phyloP scores from a whole-genome alignment of 1,140 invertebrate genomes.

The Sitodiplosis mosellana region DNA sequence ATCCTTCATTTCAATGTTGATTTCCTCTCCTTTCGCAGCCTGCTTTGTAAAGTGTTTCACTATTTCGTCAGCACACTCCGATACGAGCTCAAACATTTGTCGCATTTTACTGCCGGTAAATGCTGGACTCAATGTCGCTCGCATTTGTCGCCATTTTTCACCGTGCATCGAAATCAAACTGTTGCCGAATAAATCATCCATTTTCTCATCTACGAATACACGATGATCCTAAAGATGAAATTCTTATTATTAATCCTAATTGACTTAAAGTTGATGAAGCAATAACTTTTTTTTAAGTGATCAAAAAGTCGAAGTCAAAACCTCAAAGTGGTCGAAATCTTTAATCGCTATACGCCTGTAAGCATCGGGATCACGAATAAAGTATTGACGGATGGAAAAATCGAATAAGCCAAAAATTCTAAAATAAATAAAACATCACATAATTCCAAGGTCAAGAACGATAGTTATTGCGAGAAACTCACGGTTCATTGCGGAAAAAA shows the following conservation, averaged over 20 bases:
- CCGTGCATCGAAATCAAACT: conserved; percentile 23
- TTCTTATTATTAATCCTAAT: too few relatives aligned
- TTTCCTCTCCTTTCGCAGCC: background rate
- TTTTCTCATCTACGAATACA: conserved; percentile 7
- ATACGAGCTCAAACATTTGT: conserved; percentile 25
- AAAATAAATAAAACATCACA: too few relatives aligned
- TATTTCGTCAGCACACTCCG: conserved; percentile 18
- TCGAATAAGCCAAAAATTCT: conserved; percentile 4
- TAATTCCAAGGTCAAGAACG: too few relatives aligned
- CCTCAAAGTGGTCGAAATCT: conserved; percentile 30
- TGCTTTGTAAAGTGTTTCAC: conserved; percentile 14
- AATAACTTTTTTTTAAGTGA: conserved; percentile 29
- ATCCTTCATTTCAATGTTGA: conserved; percentile 30
- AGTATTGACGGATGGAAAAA: background rate
- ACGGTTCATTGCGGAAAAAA: too few relatives aligned
- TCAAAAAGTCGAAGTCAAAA: too few relatives aligned
- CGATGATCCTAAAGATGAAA: conserved; percentile 29
- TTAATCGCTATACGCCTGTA: conserved; percentile 30
- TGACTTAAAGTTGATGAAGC: too few relatives aligned
- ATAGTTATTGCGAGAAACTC: too few relatives aligned
- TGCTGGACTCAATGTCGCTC: conserved; percentile 23
- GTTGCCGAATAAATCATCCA: conserved; percentile 22
- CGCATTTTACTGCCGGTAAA: conserved; percentile 30
- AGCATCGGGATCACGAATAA: conserved; percentile 20
- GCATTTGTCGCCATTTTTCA: conserved; percentile 26